Percentiles rank a stretch among this genome's conserved stretches.
phyloP scores from a whole-genome alignment of 2,113 vertebrate species.

The Percopsis transmontana region DNA sequence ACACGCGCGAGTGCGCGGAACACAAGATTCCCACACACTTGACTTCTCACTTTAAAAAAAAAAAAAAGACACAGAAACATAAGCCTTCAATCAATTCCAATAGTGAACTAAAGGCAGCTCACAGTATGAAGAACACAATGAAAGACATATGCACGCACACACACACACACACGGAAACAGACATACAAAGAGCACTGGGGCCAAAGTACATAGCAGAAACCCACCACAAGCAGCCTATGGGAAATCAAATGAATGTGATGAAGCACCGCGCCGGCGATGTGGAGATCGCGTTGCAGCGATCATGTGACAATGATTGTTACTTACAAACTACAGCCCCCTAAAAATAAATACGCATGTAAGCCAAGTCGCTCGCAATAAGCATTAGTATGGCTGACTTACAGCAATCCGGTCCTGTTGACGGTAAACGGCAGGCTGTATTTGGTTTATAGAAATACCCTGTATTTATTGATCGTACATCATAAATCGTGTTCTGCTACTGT shows the following conservation, averaged over 20 bases:
- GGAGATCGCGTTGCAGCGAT: conserved; percentile 34
- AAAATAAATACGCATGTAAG: conserved; percentile 42
- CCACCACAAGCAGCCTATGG: conserved; percentile 21
- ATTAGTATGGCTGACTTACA: conserved; percentile 12
- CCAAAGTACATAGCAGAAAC: conserved; percentile 17
- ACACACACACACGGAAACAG: neutral
- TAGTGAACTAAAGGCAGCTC: conserved; percentile 11
- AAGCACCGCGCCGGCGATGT: conserved; percentile 17
- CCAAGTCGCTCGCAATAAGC: conserved; percentile 19
- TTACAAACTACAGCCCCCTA: conserved; percentile 28
- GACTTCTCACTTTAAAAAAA: no score
- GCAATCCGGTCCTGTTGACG: conserved; percentile 4
- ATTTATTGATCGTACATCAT: conserved; percentile 26
- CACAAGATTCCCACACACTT: no score
- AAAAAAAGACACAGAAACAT: neutral
- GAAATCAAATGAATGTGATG: conserved; percentile 38
- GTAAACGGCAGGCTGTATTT: neutral
- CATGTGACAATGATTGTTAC: conserved; percentile 32
- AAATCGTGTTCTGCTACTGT: conserved; percentile 15
- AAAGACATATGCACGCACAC: neutral
- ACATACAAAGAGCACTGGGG: neutral
- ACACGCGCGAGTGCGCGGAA: no score
- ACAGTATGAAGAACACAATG: conserved; percentile 5
- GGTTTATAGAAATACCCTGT: conserved; percentile 9
- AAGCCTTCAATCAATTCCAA: neutral